A percentile compares a stretch with the other conserved stretches of the same genome.
These are phyloP conservation scores for Pinctada fucata DNA, from an alignment of 2,888 invertebrate species.

Conservation along the genomic window DNA sequence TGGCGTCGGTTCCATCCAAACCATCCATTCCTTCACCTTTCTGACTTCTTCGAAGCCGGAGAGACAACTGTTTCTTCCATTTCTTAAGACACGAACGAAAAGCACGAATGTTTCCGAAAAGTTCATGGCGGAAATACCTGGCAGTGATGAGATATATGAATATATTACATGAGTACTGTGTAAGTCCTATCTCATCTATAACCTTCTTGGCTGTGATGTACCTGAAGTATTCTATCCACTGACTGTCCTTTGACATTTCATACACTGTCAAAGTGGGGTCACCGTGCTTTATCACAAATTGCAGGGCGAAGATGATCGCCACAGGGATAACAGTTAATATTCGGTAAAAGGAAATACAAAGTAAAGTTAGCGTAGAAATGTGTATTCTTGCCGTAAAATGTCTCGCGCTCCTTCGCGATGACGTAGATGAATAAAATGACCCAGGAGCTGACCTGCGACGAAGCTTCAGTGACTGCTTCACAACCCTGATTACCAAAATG, in stretches of 20 bases:
- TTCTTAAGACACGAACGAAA: background rate
- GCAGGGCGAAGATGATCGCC: constrained; percentile 64
- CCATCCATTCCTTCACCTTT: background rate
- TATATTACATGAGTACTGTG: constrained; percentile 73
- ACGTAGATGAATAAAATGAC: constrained; percentile 2
- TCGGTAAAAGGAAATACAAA: constrained; percentile 70
- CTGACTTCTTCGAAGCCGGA: background rate
- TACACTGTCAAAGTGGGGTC: constrained; percentile 51
- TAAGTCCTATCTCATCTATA: constrained; percentile 69
- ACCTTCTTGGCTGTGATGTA: constrained; percentile 66
- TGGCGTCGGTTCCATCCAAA: background rate
- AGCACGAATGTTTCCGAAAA: constrained; percentile 25
- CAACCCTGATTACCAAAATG: constrained; percentile 58
- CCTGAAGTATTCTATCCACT: constrained; percentile 66
- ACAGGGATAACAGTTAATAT: constrained; percentile 70
- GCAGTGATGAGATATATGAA: constrained; percentile 65
- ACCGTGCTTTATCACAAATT: constrained; percentile 58
- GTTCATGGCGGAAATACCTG: constrained; percentile 56
- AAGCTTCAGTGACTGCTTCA: constrained; percentile 19
- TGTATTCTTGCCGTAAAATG: constrained; percentile 40
- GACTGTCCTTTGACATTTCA: constrained; percentile 58
- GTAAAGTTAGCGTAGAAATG: constrained; percentile 63
- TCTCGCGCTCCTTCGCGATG: constrained; percentile 16
- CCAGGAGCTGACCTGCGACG: constrained; percentile 21
- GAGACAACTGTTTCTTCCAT: background rate